Percentiles rank a stretch among this genome's conserved stretches.
Evolutionary conservation across 2,888 invertebrate genomes (phyloP).

Genomic region (Rugalucina vietnamica): DNA sequence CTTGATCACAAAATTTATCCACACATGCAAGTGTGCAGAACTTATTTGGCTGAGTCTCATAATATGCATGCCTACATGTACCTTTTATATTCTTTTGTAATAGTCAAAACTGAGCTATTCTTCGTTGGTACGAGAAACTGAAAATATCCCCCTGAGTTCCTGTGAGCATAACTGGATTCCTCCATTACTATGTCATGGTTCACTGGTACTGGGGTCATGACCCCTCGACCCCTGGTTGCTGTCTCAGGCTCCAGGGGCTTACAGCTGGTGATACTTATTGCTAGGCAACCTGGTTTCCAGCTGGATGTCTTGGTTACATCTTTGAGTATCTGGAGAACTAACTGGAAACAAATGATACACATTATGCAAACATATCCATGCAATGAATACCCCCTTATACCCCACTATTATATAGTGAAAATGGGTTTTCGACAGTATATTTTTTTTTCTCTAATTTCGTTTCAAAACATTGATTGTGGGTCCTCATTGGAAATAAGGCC

Average conservation of each 20-base stretch:
- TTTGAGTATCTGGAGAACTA: slow-evolving; percentile 69
- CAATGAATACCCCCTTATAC: too few relatives aligned
- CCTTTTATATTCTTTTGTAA: slow-evolving; percentile 69
- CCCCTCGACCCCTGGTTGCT: slow-evolving; percentile 28
- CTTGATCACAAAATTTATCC: too few relatives aligned
- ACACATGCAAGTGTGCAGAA: too few relatives aligned
- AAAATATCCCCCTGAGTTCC: slow-evolving; percentile 33
- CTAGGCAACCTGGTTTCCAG: slow-evolving; percentile 76
- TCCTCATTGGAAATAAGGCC: too few relatives aligned
- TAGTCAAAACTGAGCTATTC: slow-evolving; percentile 60
- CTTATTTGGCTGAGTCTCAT: too few relatives aligned
- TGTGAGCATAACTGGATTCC: slow-evolving; percentile 52
- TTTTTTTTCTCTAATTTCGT: not conserved
- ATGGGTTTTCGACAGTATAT: too few relatives aligned
- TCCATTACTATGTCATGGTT: slow-evolving; percentile 71
- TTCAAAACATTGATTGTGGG: not conserved
- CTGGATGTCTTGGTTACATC: slow-evolving; percentile 73
- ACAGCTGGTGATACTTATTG: slow-evolving; percentile 56
- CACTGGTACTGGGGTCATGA: slow-evolving; percentile 58
- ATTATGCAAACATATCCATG: not conserved
- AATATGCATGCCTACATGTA: too few relatives aligned
- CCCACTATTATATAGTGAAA: too few relatives aligned
- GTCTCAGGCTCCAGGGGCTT: slow-evolving; percentile 46
- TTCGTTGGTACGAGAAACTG: slow-evolving; percentile 21
- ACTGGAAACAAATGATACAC: slow-evolving; percentile 48